Base-by-base conservation (phyloP, 2,113 vertebrate genomes). In the Phyllostomus hastatus region DNA sequence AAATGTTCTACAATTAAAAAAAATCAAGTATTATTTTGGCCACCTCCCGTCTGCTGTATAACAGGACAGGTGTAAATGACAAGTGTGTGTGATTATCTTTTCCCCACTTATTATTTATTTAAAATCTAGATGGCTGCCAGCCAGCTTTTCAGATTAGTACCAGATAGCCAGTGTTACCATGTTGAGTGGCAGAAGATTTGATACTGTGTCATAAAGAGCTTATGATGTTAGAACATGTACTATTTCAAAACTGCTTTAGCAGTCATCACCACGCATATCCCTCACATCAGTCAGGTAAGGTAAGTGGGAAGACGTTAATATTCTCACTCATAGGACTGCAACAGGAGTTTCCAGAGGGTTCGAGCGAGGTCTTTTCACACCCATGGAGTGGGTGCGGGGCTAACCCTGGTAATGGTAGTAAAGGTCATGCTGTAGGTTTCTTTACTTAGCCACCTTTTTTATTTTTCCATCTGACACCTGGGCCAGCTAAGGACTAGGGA, bases 11-110 rank as follows among this genome's bases (percentile, higher is more conserved):
- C 10, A 89, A 72, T 85, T 75, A 2, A 31, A 75, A 75, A 73
- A 16, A 75, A 75, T 48, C 72, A 24, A 24, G 35, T 38, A 50
- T 31, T 73, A 79, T 86, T 69, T 61, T 16, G 90, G 50, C 12
- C 41, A 50, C 54, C 4, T 69, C 28, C 41, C 73, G 16, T 10
- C 20, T 79, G 28, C 64, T 59, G 3, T 79, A 28, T 75, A 81
- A 93, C 73, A 92, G 67, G 12, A 59, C 38, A 86, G 15, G 26
- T 89, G 3, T 59, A 91, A 78, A 78, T 89, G 61, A 78, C 24
- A 91, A 81, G 10, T 69, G 5, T 14, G 52, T 17, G 31, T 19
- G 10, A 64, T 33, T 57, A 61, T 41, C 48, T 82, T 87, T 75
- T 48, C 22, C 26, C 2, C 17, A 28, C 31, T 35, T 69, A 75